Percentiles rank a stretch among this genome's conserved stretches.
These are phyloP conservation scores for Hypomecis atomaria DNA, from an alignment of 2,888 invertebrate genomes.

Conservation along the genomic window DNA sequence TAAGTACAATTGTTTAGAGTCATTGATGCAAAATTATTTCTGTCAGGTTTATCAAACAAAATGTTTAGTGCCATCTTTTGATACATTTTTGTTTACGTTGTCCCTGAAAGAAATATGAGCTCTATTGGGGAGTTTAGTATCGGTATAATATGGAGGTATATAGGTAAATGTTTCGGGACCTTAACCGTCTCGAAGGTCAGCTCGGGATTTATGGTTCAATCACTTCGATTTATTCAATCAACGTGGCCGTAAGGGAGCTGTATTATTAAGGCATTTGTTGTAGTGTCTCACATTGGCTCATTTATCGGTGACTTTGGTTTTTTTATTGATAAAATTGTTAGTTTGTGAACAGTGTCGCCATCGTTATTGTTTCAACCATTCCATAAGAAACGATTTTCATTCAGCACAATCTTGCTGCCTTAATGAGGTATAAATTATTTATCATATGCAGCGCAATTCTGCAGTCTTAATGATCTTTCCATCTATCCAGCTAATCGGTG, in stretches of 20 bases:
- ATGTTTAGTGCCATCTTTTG: neutral
- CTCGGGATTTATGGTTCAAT: conserved; percentile 38
- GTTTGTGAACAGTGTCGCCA: too few relatives aligned
- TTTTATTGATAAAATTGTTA: neutral
- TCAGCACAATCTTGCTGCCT: too few relatives aligned
- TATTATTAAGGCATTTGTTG: conserved; percentile 3
- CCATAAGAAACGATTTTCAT: too few relatives aligned
- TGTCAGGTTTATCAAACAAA: too few relatives aligned
- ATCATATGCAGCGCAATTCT: too few relatives aligned
- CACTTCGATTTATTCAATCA: conserved; percentile 13
- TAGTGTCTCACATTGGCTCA: neutral
- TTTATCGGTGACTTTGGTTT: neutral
- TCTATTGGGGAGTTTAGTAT: conserved; percentile 20
- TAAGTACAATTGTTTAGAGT: too few relatives aligned
- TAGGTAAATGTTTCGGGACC: conserved; percentile 29
- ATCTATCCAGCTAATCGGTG: too few relatives aligned
- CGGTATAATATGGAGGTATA: conserved; percentile 32
- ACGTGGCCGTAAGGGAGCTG: conserved; percentile 10
- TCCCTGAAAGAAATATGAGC: conserved; percentile 20
- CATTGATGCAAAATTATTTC: too few relatives aligned
- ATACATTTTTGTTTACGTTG: conserved; percentile 8
- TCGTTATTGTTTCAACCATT: too few relatives aligned
- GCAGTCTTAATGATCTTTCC: too few relatives aligned
- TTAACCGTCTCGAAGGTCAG: conserved; percentile 28
- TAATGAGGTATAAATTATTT: too few relatives aligned